These are phyloP conservation scores for Holothuria glaberrima DNA, from an alignment of 35 echinoderm and acorn worm genomes.

Conservation along the genomic window DNA sequence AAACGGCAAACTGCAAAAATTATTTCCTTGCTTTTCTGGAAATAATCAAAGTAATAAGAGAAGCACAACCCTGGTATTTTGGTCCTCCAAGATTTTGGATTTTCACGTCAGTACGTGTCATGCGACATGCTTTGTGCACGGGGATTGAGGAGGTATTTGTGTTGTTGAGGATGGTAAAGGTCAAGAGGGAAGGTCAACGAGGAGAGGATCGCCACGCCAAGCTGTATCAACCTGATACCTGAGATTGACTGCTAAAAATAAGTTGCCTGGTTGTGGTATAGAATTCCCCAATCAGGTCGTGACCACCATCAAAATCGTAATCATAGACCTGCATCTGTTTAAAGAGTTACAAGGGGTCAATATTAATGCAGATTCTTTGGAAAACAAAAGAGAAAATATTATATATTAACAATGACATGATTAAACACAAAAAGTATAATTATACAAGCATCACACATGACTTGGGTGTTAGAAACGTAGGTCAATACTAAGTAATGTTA, in stretches of 20 bases:
- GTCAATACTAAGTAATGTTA: too few species aligned
- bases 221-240: constrained; percentile 77
- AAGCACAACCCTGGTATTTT: neutral
- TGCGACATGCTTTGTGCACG: constrained; percentile 52
- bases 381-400: neutral
- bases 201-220: constrained; percentile 51
- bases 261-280: constrained; percentile 84
- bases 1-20: constrained; percentile 45
- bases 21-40: neutral
- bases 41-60: too few species aligned
- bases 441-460: too few species aligned
- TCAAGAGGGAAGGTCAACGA: constrained; percentile 56
- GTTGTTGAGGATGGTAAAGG: constrained; percentile 29
- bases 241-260: constrained; percentile 69
- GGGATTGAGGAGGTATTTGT: constrained; percentile 27
- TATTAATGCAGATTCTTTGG: too few species aligned
- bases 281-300: constrained; percentile 93
- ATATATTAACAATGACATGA: neutral
- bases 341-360: constrained; percentile 38
- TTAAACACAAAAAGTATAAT: too few species aligned
- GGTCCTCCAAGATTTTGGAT: neutral
- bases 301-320: constrained; percentile 95
- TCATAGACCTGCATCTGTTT: constrained; percentile 90
- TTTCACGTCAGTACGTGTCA: constrained; percentile 35
- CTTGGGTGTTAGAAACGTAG: too few species aligned